Percentiles rank a stretch among this genome's conserved stretches.
Conservation (phyloP, 2,797 vertebrate species). For the Pithecia hirsuta region DNA sequence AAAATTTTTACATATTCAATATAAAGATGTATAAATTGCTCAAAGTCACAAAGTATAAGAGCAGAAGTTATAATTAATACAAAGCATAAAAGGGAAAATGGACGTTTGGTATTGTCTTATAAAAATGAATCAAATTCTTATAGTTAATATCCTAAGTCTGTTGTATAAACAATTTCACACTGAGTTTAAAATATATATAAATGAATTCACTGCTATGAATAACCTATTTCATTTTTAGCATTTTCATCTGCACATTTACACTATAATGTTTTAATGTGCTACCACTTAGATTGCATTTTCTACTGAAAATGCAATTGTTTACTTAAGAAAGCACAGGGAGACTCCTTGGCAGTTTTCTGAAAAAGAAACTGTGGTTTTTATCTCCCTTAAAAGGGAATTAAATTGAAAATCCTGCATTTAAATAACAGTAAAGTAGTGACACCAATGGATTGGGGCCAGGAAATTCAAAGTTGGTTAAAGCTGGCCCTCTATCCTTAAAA, state of each 20-base stretch:
- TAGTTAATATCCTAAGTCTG: background rate
- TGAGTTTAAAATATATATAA: constrained; percentile 23
- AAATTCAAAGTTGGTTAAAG: constrained; percentile 84
- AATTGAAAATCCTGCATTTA: constrained; percentile 79
- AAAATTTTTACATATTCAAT: background rate
- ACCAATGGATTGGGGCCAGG: constrained; percentile 82
- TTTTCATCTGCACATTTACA: background rate
- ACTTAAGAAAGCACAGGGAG: constrained; percentile 66
- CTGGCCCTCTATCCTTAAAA: constrained; percentile 80
- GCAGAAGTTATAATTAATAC: background rate
- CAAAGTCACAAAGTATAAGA: constrained; percentile 46
- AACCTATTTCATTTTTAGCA: constrained; percentile 26
- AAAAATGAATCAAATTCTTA: constrained; percentile 40
- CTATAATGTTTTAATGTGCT: constrained; percentile 20
- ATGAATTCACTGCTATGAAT: constrained; percentile 1
- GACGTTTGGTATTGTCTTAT: background rate
- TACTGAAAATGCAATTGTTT: constrained; percentile 42
- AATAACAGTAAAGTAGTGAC: constrained; percentile 79
- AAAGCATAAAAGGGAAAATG: background rate
- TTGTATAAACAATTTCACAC: background rate
- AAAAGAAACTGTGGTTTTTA: constrained; percentile 72
- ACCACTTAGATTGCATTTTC: background rate
- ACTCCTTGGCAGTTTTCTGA: constrained; percentile 64
- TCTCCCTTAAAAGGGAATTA: constrained; percentile 78
- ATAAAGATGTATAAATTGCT: constrained; percentile 24